Conservation (phyloP, 2,113 vertebrate species). For the Stigmatopora argus region DNA sequence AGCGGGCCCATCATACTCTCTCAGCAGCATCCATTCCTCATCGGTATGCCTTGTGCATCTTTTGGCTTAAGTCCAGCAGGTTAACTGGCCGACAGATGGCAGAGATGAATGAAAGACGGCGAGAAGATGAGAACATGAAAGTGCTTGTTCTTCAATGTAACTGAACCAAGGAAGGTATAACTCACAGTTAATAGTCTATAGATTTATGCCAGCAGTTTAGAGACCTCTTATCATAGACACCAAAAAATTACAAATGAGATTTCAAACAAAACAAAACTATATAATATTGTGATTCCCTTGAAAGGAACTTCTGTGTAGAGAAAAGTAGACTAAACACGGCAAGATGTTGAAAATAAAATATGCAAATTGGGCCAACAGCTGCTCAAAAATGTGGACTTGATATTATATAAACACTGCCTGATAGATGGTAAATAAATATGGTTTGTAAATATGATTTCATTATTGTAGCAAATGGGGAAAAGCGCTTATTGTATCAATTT, state of each 20-base stretch:
- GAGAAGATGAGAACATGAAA: neutral
- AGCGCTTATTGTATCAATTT: too few relatives aligned
- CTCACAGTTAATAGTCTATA: constrained; percentile 7
- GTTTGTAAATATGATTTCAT: neutral
- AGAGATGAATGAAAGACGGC: neutral
- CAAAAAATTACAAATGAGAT: constrained; percentile 23
- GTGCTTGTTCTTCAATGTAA: neutral
- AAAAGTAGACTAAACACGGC: constrained; percentile 26
- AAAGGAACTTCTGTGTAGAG: constrained; percentile 21
- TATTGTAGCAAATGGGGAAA: too few relatives aligned
- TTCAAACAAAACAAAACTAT: neutral
- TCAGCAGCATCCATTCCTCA: constrained; percentile 28
- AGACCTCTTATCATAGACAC: constrained; percentile 2
- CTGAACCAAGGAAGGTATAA: neutral
- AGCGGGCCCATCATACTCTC: constrained; percentile 51
- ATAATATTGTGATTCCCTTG: constrained; percentile 11
- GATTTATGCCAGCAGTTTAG: constrained; percentile 2
- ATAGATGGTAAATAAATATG: neutral
- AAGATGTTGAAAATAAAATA: constrained; percentile 43
- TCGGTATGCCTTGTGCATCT: constrained; percentile 16
- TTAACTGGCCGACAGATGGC: neutral
- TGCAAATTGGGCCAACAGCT: constrained; percentile 45
- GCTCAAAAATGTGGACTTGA: constrained; percentile 28
- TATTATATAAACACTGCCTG: neutral
- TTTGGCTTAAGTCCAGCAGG: neutral